Conservation (phyloP, 2,113 vertebrate species). For the Amia ocellicauda region DNA sequence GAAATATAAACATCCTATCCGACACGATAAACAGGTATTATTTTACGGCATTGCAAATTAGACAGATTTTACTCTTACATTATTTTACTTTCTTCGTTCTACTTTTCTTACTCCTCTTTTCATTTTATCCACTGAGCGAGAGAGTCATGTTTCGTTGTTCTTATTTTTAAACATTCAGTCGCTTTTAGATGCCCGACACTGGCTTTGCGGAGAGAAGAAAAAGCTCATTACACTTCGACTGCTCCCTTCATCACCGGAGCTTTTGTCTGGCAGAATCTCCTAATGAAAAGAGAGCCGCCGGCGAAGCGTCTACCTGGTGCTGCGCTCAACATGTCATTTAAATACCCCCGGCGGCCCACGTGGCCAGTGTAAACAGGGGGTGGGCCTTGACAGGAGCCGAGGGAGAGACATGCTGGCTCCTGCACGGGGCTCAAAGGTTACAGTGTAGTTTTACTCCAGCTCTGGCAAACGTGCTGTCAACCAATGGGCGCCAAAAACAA, state of each 20-base stretch:
- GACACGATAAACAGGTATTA: too few species aligned
- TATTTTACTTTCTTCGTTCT: too few species aligned
- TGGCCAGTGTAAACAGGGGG: slow-evolving; percentile 76
- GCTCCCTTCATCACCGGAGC: background rate
- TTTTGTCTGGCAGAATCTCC: background rate
- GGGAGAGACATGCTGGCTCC: slow-evolving; percentile 37
- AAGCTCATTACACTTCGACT: background rate
- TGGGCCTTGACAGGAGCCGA: slow-evolving; percentile 48
- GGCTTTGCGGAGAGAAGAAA: background rate
- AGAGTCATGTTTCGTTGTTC: too few species aligned
- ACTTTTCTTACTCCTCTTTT: too few species aligned
- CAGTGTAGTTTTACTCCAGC: slow-evolving; percentile 40
- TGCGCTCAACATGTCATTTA: background rate
- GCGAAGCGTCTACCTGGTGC: background rate
- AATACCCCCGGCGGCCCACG: slow-evolving; percentile 49
- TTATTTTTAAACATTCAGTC: too few species aligned
- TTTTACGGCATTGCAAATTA: too few species aligned
- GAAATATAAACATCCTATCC: too few species aligned
- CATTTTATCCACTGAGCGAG: too few species aligned
- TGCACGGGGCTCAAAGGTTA: slow-evolving; percentile 25
- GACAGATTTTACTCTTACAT: too few species aligned
- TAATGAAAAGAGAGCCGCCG: background rate
- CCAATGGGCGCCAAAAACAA: slow-evolving; percentile 40
- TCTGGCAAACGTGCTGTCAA: slow-evolving; percentile 42
- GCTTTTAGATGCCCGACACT: too few species aligned